These are phyloP conservation scores for Drosophila parvula DNA, from an alignment of 1,140 invertebrate genomes.

Conservation along the genomic window DNA sequence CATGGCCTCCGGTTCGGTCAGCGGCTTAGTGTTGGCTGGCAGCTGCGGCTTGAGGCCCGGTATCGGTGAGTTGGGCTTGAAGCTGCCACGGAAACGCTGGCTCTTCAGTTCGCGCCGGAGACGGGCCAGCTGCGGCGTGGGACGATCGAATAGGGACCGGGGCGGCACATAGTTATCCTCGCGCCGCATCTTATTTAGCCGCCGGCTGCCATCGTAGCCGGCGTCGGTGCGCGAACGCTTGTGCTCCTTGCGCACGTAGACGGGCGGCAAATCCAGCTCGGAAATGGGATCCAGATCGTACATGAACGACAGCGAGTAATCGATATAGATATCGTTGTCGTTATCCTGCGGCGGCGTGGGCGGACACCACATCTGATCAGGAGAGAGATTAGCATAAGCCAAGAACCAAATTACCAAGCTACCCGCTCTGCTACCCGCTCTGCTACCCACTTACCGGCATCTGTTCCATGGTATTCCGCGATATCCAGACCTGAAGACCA, in stretches of 20 bases:
- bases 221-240: slow-evolving; percentile 90
- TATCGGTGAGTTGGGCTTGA: slow-evolving; percentile 87
- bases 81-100: slow-evolving; percentile 88
- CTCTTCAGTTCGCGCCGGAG: slow-evolving; percentile 90
- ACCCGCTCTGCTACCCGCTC: background rate
- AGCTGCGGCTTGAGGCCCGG: slow-evolving; percentile 85
- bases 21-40: slow-evolving; percentile 86
- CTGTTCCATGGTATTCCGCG: slow-evolving; percentile 88
- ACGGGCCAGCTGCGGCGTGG: slow-evolving; percentile 90
- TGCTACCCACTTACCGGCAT: slow-evolving; percentile 89
- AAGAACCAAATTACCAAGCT: slow-evolving; percentile 11
- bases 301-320: slow-evolving; percentile 92
- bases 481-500: slow-evolving; percentile 88
- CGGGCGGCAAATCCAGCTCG: slow-evolving; percentile 92
- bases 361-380: slow-evolving; percentile 94
- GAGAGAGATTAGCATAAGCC: slow-evolving; percentile 19
- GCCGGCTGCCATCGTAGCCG: slow-evolving; percentile 85
- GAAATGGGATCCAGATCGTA: slow-evolving; percentile 93
- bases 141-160: slow-evolving; percentile 94
- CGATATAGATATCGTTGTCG: slow-evolving; percentile 94
- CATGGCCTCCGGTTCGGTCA: slow-evolving; percentile 87
- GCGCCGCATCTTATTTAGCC: slow-evolving; percentile 88
- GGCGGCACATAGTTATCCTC: slow-evolving; percentile 92
- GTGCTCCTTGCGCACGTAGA: slow-evolving; percentile 92
- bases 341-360: slow-evolving; percentile 96